Conservation (phyloP, 2,113 vertebrate genomes). For the cat (Felis catus) region F.catus_Fca126_mat1.0 CM031412.1:67414501-67415000, state of each 20-base stretch:
- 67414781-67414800: not conserved
- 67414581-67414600: not conserved
- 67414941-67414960: conserved; percentile 75
- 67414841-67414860: not conserved
- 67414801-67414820: not conserved
- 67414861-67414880: not conserved
- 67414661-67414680: not conserved
- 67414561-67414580: not conserved
- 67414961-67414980: conserved; percentile 85
- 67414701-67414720: not conserved
- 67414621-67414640: not conserved
- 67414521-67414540: not conserved
- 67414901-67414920: not conserved
- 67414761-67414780: not conserved
- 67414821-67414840: not conserved
- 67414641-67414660: not conserved
- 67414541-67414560: not conserved
- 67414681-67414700: not conserved
- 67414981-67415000: conserved; percentile 89
- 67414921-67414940: not conserved
- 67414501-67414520: not conserved
- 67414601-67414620: not conserved
- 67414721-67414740: not conserved
- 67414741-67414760: not conserved
- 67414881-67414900: not conserved